Percentiles rank a stretch among this genome's conserved stretches.
phyloP scores from a whole-genome alignment of 92 coral and sea anemone species.

The Porites divaricata region DNA sequence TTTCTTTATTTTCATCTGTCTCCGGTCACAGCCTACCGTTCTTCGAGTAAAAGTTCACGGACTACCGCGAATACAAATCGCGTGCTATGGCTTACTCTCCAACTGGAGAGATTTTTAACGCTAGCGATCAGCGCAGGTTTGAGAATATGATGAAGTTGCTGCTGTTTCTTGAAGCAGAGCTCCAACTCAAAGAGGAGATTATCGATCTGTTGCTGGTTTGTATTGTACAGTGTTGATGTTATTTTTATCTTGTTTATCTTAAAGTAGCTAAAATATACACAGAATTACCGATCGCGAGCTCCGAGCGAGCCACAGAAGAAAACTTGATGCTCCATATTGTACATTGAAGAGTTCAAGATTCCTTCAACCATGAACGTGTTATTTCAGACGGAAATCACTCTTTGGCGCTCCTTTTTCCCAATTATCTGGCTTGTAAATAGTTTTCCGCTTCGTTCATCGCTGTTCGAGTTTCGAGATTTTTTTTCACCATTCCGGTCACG shows the following conservation, averaged over 20 bases:
- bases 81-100: conserved; percentile 38
- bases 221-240: conserved; percentile 36
- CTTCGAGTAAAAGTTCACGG: conserved; percentile 1
- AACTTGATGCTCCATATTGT: background rate
- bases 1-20: conserved; percentile 23
- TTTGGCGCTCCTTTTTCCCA: background rate
- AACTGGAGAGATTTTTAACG: background rate
- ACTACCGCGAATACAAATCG: background rate
- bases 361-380: background rate
- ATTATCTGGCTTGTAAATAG: background rate
- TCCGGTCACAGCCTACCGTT: conserved; percentile 1
- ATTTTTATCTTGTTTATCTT: conserved; percentile 34
- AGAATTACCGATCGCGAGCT: conserved; percentile 3
- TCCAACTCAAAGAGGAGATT: conserved; percentile 94
- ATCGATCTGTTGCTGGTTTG: conserved; percentile 91
- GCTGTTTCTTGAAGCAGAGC: conserved; percentile 91
- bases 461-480: background rate
- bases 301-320: too few species aligned
- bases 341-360: background rate
- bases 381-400: conserved; percentile 3
- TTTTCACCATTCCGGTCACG: conserved; percentile 25
- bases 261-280: conserved; percentile 21
- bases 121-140: conserved; percentile 59
- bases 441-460: background rate
- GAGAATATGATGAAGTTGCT: conserved; percentile 94